A percentile compares a stretch with the other conserved stretches of the same genome.
Evolutionary conservation across 1,140 invertebrate genomes (phyloP).

Genomic region (Drosophila miranda): DNA sequence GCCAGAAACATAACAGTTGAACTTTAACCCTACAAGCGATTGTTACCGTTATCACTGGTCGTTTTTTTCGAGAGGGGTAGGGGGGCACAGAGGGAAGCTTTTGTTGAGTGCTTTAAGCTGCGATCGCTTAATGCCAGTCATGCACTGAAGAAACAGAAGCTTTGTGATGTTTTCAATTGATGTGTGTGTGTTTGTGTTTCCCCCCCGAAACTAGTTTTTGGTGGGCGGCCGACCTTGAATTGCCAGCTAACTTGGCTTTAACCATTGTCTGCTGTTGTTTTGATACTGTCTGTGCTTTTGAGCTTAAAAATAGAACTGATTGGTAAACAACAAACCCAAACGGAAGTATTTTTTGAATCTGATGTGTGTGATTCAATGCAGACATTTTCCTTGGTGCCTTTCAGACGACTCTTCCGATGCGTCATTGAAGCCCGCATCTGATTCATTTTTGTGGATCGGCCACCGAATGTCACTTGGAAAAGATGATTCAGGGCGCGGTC

Average conservation of each 20-base stretch:
- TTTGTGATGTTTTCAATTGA: slow-evolving; percentile 2
- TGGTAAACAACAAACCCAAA: not conserved
- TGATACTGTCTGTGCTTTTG: slow-evolving; percentile 6
- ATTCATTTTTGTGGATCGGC: slow-evolving; percentile 14
- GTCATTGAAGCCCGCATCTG: slow-evolving; percentile 35
- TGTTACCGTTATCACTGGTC: slow-evolving; percentile 24
- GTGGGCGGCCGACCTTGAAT: slow-evolving; percentile 62
- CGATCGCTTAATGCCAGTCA: slow-evolving; percentile 2
- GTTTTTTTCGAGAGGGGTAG: not conserved
- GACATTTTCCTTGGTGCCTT: not conserved
- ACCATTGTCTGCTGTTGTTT: slow-evolving; percentile 35
- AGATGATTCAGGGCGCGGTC: slow-evolving; percentile 59
- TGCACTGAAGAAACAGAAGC: slow-evolving; percentile 32
- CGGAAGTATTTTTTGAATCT: slow-evolving; percentile 19
- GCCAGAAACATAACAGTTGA: slow-evolving; percentile 33
- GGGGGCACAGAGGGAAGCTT: slow-evolving; percentile 7
- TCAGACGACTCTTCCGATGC: slow-evolving; percentile 21
- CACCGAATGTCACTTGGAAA: not conserved
- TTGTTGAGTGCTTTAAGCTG: slow-evolving; percentile 17
- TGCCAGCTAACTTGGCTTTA: slow-evolving; percentile 33
- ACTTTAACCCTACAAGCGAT: slow-evolving; percentile 17
- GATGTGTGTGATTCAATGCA: not conserved
- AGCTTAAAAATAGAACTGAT: slow-evolving; percentile 38
- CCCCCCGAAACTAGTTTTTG: slow-evolving; percentile 52
- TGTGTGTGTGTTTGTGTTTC: slow-evolving; percentile 7